These are phyloP conservation scores for Tubulanus polymorphus DNA, from an alignment of 2,888 invertebrate genomes.

Conservation along the genomic window DNA sequence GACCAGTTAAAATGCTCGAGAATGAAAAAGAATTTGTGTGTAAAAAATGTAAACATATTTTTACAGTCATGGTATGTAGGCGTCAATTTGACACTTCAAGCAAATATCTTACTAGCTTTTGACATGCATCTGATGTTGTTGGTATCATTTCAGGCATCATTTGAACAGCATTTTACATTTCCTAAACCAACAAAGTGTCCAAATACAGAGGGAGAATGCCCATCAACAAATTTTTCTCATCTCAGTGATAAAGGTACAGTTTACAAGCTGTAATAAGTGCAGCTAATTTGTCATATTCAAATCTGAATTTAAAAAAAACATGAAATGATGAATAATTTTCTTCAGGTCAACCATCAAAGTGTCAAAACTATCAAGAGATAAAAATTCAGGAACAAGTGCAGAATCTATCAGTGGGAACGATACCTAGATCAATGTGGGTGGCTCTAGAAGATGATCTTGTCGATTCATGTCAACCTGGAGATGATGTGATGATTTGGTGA, in stretches of 20 bases:
- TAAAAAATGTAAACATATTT: slow-evolving; percentile 69
- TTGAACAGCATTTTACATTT: slow-evolving; percentile 64
- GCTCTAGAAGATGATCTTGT: slow-evolving; percentile 81
- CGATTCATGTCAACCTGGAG: slow-evolving; percentile 82
- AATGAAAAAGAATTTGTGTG: slow-evolving; percentile 71
- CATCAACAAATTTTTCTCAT: slow-evolving; percentile 35
- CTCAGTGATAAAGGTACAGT: slow-evolving; percentile 1
- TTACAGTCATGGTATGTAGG: slow-evolving; percentile 64
- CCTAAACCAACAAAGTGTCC: slow-evolving; percentile 59
- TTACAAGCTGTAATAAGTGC: too few relatives aligned
- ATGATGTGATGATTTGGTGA: slow-evolving; percentile 79
- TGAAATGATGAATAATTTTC: neutral
- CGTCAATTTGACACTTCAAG: too few relatives aligned
- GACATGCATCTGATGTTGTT: neutral
- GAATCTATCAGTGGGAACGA: slow-evolving; percentile 66
- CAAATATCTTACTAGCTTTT: neutral
- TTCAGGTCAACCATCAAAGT: slow-evolving; percentile 58
- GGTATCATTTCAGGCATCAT: slow-evolving; percentile 57
- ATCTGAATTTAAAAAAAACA: neutral
- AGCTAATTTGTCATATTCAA: neutral
- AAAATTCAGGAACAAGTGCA: slow-evolving; percentile 79
- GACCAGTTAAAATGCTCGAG: slow-evolving; percentile 72
- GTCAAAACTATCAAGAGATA: slow-evolving; percentile 51
- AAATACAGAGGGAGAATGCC: slow-evolving; percentile 56
- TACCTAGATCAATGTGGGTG: slow-evolving; percentile 73